Conservation (phyloP, 1,140 invertebrate genomes). For the Muscidifurax raptorellus region DNA sequence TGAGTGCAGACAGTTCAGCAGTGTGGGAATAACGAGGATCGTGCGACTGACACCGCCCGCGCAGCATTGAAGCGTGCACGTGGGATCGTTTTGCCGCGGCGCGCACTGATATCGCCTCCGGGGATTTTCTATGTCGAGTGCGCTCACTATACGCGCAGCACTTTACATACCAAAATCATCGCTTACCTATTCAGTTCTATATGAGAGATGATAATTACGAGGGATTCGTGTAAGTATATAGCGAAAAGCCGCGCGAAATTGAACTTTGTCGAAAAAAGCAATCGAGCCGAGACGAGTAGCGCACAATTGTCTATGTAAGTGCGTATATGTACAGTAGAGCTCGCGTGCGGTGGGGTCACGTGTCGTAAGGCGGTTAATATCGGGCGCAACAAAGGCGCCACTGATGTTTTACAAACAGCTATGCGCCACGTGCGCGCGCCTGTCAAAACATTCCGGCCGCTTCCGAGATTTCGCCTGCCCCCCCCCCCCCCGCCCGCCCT, state of each 20-base stretch:
- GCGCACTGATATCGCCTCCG: not conserved
- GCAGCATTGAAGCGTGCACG: not conserved
- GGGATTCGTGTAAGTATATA: too few species aligned
- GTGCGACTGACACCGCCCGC: not conserved
- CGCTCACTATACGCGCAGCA: not conserved
- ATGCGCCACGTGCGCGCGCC: slow-evolving; percentile 58
- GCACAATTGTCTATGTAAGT: too few species aligned
- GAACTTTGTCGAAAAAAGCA: too few species aligned
- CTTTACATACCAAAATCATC: not conserved
- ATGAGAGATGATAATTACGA: too few species aligned
- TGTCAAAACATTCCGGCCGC: slow-evolving; percentile 61
- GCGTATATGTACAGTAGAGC: too few species aligned
- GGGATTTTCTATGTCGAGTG: not conserved
- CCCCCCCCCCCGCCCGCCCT: not conserved
- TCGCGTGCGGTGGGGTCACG: slow-evolving; percentile 33
- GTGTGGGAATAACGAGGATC: slow-evolving; percentile 41
- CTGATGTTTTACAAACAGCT: slow-evolving; percentile 64
- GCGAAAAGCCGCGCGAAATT: too few species aligned
- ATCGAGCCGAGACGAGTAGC: too few species aligned
- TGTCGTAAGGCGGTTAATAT: slow-evolving; percentile 54
- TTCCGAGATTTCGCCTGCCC: slow-evolving; percentile 36
- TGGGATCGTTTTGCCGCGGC: not conserved
- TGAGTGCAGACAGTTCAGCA: not conserved
- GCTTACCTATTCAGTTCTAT: too few species aligned
- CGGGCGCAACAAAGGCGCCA: slow-evolving; percentile 54